Conservation (phyloP, 2,888 invertebrate species). For the Cheilosia grossa region DNA sequence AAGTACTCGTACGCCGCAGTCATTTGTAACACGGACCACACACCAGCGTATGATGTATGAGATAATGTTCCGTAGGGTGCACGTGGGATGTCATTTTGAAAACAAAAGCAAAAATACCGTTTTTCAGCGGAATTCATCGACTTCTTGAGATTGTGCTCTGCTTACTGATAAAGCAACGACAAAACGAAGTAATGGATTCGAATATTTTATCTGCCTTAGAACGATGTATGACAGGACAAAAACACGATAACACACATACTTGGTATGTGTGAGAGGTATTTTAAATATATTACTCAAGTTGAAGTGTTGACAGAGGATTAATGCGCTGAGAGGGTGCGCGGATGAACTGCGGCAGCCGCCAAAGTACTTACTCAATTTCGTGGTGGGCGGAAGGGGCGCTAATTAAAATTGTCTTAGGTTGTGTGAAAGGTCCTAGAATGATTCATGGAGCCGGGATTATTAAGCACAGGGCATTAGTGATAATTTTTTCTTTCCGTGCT, state of each 20-base stretch:
- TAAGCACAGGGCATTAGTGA: not conserved
- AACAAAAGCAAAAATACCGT: conserved; percentile 14
- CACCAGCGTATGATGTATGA: conserved; percentile 31
- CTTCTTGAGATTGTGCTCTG: conserved; percentile 17
- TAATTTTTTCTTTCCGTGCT: not conserved
- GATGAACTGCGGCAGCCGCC: conserved; percentile 1
- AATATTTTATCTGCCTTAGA: conserved; percentile 28
- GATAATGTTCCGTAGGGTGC: conserved; percentile 35
- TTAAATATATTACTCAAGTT: conserved; percentile 37
- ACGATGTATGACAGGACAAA: not conserved
- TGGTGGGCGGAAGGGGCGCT: not conserved
- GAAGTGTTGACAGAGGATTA: conserved; percentile 55
- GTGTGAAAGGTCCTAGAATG: not conserved
- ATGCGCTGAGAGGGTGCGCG: conserved; percentile 2
- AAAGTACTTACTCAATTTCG: not conserved
- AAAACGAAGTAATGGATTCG: conserved; percentile 33
- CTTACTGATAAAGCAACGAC: conserved; percentile 32
- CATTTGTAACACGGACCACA: conserved; percentile 5
- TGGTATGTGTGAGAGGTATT: conserved; percentile 13
- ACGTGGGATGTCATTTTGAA: conserved; percentile 43
- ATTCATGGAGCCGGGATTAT: conserved; percentile 16
- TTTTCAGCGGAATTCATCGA: conserved; percentile 15
- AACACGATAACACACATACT: conserved; percentile 1
- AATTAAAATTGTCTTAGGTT: conserved; percentile 39
- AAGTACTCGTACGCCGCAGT: conserved; percentile 30